Evolutionary conservation across 1,140 invertebrate species (phyloP).

Genomic region (Kradibia gibbosae): DNA sequence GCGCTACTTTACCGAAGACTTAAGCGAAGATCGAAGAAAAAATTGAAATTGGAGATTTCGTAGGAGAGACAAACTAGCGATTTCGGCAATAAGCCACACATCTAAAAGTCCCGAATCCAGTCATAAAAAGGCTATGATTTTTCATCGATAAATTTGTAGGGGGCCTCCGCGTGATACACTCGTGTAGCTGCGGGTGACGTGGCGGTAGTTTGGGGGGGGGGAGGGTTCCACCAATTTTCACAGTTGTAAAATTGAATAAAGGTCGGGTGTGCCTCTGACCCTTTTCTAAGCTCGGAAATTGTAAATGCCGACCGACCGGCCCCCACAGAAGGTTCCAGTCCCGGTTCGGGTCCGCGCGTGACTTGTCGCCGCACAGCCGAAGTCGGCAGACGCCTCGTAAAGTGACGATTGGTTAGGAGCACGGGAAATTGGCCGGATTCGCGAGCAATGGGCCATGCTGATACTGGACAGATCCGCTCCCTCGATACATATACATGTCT

Average conservation of each 20-base stretch:
- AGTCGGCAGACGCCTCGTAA: constrained; percentile 65
- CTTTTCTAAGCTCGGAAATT: constrained; percentile 35
- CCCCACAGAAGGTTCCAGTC: neutral
- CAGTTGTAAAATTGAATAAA: constrained; percentile 50
- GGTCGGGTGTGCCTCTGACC: constrained; percentile 8
- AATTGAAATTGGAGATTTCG: no score
- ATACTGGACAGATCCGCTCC: constrained; percentile 55
- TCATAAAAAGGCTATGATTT: no score
- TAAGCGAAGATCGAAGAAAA: no score
- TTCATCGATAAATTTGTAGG: no score
- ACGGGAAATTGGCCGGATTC: constrained; percentile 72
- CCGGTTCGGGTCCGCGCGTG: neutral
- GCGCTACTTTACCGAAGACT: no score
- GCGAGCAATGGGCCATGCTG: constrained; percentile 72
- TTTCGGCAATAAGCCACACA: no score
- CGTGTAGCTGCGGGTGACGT: neutral
- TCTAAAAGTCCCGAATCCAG: no score
- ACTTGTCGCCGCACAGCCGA: constrained; percentile 15
- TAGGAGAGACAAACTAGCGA: no score
- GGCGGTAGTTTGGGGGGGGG: neutral
- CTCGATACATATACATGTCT: neutral
- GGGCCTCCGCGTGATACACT: neutral
- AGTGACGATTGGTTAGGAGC: constrained; percentile 71
- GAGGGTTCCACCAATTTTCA: neutral
- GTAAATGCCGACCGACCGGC: constrained; percentile 42